phyloP scores from a whole-genome alignment of 2,888 invertebrate species.

The Polyploca ridens region DNA sequence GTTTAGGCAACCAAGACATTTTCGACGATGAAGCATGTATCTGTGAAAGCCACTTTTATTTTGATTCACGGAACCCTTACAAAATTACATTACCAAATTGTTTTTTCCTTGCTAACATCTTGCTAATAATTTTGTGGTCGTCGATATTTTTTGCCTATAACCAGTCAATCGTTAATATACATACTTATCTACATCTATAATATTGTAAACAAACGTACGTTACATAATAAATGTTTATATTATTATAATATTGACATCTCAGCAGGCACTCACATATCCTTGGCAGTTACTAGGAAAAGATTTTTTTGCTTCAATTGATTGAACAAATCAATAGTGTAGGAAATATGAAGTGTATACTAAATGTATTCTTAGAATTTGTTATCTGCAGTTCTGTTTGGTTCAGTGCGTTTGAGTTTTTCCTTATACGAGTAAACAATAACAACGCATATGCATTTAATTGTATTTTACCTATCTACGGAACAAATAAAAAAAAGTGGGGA shows the following conservation, averaged over 20 bases:
- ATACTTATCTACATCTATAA: not conserved
- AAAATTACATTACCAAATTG: not conserved
- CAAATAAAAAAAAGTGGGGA: not conserved
- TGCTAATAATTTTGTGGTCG: not conserved
- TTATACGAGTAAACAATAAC: not conserved
- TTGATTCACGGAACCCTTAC: not conserved
- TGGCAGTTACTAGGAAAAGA: constrained; percentile 29
- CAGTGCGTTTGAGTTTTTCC: not conserved
- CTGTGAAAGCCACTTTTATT: not conserved
- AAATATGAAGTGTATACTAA: constrained; percentile 4
- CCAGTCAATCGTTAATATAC: not conserved
- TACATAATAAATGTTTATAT: constrained; percentile 3
- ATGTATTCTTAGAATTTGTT: constrained; percentile 4
- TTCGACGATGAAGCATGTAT: too few species aligned
- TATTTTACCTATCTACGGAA: not conserved
- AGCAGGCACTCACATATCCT: constrained; percentile 18
- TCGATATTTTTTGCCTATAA: constrained; percentile 8
- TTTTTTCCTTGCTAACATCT: not conserved
- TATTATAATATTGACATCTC: constrained; percentile 3
- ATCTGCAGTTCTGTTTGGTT: not conserved
- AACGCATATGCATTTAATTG: not conserved
- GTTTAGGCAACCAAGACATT: too few species aligned
- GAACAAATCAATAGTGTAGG: constrained; percentile 17
- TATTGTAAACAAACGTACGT: constrained; percentile 10
- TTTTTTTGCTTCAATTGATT: constrained; percentile 20